Evolutionary conservation across 2,113 vertebrate species (phyloP), one percentile per base, ranked within the genome.

Genomic region (Etia nguti): DNA sequence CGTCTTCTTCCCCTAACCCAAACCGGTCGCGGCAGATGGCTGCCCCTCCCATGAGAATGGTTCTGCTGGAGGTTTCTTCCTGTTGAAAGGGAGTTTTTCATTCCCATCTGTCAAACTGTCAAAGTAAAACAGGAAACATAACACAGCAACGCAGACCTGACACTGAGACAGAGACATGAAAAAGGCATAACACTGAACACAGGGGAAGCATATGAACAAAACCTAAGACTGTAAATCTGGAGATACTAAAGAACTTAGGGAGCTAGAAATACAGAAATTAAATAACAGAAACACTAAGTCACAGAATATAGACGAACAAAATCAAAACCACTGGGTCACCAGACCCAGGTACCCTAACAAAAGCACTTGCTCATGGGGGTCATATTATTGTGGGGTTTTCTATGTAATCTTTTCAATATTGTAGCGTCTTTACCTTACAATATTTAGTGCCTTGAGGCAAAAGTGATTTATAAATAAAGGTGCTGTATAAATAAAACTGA

Each of bases 131-230:
- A 59, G 56, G 56, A 59, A 59, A 29, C 0, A 9, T 26, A 54
- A 2, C 5, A 5, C 1, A 52, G 56, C 16, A 59, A 16, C 4
- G 0, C 1, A 0, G 24, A 59, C 56, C 0, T 59, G 56, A 59
- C 13, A 59, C 26, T 59, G 56, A 59, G 56, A 31, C 56, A 59
- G 0, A 52, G 18, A 59, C 56, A 1, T 59, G 56, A 59, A 13
- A 31, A 59, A 59, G 16, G 26, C 56, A 0, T 10, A 59, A 59
- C 26, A 31, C 26, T 16, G 13, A 59, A 59, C 56, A 59, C 56
- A 0, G 26, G 8, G 8, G 29, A 59, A 4, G 13, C 26, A 31
- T 59, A 59, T 59, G 16, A 57, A 29, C 56, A 57, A 29, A 57
- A 57, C 56, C 56, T 57, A 5, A 57, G 56, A 57, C 56, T 57